phyloP scores from a whole-genome alignment of 2,113 vertebrate species.

The Bungarus multicinctus region DNA sequence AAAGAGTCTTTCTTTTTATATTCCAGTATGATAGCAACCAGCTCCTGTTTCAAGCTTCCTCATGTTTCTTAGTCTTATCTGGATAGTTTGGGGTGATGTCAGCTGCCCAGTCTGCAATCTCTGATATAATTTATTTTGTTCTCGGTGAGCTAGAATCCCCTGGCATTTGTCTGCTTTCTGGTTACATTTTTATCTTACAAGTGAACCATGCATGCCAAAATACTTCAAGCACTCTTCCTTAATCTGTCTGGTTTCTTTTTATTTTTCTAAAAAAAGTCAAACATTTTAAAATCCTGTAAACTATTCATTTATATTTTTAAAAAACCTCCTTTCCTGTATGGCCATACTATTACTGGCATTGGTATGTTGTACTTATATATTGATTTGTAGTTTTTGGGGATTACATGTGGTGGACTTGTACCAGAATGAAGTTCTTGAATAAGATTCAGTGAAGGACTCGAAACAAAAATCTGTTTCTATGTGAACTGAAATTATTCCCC shows the following conservation, averaged over 20 bases:
- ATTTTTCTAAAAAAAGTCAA: background rate
- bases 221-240: background rate
- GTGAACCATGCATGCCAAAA: background rate
- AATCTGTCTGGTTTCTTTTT: background rate
- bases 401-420: background rate
- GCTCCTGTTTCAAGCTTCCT: conserved; percentile 7
- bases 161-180: background rate
- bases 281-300: background rate
- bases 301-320: background rate
- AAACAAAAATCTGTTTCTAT: background rate
- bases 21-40: background rate
- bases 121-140: accelerated
- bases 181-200: background rate
- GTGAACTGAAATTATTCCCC: background rate
- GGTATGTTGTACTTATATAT: background rate
- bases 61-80: background rate
- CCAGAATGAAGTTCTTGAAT: background rate
- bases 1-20: conserved; percentile 9
- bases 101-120: background rate
- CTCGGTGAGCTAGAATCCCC: background rate
- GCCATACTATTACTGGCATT: background rate
- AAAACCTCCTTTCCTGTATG: background rate
- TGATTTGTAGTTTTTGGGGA: background rate
- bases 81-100: background rate
- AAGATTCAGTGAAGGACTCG: background rate